phyloP scores from a whole-genome alignment of 1,140 invertebrate species.

The Pantala flavescens region DNA sequence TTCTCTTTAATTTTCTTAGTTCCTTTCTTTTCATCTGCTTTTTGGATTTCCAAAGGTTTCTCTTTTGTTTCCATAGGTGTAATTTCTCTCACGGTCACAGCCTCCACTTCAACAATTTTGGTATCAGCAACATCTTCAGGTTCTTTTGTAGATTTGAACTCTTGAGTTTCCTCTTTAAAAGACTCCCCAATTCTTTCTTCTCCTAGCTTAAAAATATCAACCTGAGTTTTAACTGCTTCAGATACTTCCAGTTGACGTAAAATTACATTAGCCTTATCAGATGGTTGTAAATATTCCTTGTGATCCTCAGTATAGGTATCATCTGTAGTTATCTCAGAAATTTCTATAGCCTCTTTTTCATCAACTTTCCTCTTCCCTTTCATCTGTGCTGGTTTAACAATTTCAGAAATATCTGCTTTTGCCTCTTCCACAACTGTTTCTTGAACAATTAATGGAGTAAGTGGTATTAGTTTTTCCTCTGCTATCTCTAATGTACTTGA shows the following conservation, averaged over 20 bases:
- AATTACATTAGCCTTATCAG: background rate
- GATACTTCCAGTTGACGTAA: too few species aligned
- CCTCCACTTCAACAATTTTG: background rate
- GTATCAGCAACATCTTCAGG: background rate
- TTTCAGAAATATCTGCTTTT: slow-evolving; percentile 16
- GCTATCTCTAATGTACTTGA: background rate
- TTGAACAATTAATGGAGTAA: background rate
- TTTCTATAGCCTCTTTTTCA: slow-evolving; percentile 23
- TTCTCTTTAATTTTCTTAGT: background rate
- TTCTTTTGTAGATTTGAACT: background rate
- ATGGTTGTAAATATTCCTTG: background rate
- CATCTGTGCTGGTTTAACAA: slow-evolving; percentile 12
- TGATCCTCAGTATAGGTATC: background rate
- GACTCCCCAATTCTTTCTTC: background rate
- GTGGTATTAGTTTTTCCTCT: background rate
- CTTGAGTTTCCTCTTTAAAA: background rate
- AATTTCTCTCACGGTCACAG: background rate
- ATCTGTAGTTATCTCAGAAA: slow-evolving; percentile 15
- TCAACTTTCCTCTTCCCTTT: slow-evolving; percentile 16
- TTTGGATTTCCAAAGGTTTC: background rate
- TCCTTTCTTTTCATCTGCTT: background rate
- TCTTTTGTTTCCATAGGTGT: background rate
- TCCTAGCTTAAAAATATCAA: background rate
- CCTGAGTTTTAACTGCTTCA: background rate
- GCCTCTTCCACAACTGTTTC: background rate